Base-by-base conservation (phyloP, 2,888 invertebrate genomes). In the Orchestes rusci region DNA sequence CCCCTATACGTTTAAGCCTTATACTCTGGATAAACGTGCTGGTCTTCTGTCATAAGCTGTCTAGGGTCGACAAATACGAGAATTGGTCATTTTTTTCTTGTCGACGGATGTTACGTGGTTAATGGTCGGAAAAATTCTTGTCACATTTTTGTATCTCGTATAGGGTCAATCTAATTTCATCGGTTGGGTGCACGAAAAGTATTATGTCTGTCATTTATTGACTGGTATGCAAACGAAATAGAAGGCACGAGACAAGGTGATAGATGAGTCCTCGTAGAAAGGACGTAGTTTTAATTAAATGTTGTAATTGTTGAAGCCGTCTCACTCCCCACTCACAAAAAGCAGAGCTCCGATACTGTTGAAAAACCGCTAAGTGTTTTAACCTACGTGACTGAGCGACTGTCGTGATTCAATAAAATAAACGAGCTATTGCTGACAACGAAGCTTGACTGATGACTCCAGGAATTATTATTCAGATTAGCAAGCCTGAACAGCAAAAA, bases 251-350 rank as follows among this genome's bases (percentile, higher is more conserved):
- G 59, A 64, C 63, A 62, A 61, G 56, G 66, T 68, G 70, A 70
- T 70, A 68, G 68, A 70, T 69, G 68, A 65, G 64, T 66, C 65
- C 66, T 66, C 62, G 59, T 61, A 65, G 66, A 60, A 64, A 30
- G 30, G 65, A 63, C 66, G 62, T 65, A 68, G 67, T 69, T 70
- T 69, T 69, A 69, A 70, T 70, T 70, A 70, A 70, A 69, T 69
- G 67, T 64, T 62, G 68, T 69, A 69, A 69, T 69, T 70, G 68
- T 69, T 64, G 54, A 57, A 59, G 53, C 67, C 59, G 62, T n/a
- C 63, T 60, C 59, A 55, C 50, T 56, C 58, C 62, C 59, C 63
- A 63, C 63, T 64, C 62, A 62, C 60, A 54, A 56, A 59, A 53
- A 53, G 50, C 55, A 53, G 43, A 52, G 36, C 50, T 40, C 51